Evolutionary conservation across 1,140 invertebrate species (phyloP), one percentile per base, ranked within the genome.

Genomic region (Eciton burchellii): DNA sequence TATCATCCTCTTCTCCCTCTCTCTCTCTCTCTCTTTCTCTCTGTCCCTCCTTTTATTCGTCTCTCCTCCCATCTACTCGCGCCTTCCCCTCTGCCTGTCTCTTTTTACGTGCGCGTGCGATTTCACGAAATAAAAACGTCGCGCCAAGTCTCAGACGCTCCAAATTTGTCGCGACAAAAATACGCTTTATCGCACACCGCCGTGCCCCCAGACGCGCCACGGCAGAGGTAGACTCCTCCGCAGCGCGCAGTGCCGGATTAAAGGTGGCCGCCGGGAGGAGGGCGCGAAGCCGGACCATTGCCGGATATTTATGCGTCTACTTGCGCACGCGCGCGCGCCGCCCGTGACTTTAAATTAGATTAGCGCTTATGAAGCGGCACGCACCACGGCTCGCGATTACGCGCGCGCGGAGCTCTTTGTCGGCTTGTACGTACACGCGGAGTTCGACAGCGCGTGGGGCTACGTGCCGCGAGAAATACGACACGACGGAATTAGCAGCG

Each of bases 111-210:
- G 81, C 52, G 62, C 73, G 2, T 24, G 60, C 47, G 83, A 84
- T 88, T 70, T 73, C 43, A 21, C 41, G 41, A 68, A 85, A 79
- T 57, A 71, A 79, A 85, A 87, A 81, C 54, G 57, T 21, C 60
- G 43, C 59, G 41, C 62, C 72, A 76, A 63, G 63, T 21, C 66
- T 86, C 79, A 65, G 81, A 77, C 68, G 83, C 49, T 72, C 65
- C 60, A 72, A 74, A 88, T 84, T 82, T 57, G 79, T 84, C 86
- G 82, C 24, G 84, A 88, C 82, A 81, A 86, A 88, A 89, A 84
- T 88, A 89, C 83, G 79, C 65, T 88, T 88, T 79, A 85, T 89
- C 73, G 60, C 82, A 85, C 71, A 63, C 77, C 77, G 85, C 68
- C 82, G 84, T 72, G 85, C 82, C 19, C 2, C 62, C 62, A 43